phyloP scores from a whole-genome alignment of 2,888 invertebrate species.

The Drosophila acutilabella region DNA sequence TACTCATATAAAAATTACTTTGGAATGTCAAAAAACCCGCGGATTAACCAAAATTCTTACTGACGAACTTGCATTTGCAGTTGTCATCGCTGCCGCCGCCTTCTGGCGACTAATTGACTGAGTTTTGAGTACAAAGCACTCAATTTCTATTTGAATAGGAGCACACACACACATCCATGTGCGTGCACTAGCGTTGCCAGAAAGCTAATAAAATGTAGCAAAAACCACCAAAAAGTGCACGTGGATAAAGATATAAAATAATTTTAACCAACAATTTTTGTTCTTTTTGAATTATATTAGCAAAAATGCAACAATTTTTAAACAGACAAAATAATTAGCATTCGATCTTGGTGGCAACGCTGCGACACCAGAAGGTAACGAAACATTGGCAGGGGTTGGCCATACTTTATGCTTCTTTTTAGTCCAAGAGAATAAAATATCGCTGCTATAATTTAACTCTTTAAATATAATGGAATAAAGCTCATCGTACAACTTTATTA shows the following conservation, averaged over 20 bases:
- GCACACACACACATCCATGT: slow-evolving; percentile 41
- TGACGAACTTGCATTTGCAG: slow-evolving; percentile 30
- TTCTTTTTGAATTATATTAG: slow-evolving; percentile 1
- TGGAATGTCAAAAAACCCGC: slow-evolving; percentile 39
- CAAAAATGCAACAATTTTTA: not conserved
- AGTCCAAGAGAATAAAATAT: slow-evolving; percentile 19
- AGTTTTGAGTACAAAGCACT: slow-evolving; percentile 67
- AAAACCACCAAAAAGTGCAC: slow-evolving; percentile 24
- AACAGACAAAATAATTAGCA: slow-evolving; percentile 4
- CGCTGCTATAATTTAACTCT: slow-evolving; percentile 10
- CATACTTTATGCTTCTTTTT: slow-evolving; percentile 22
- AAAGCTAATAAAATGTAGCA: slow-evolving; percentile 30
- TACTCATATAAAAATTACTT: slow-evolving; percentile 12
- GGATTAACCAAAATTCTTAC: slow-evolving; percentile 27
- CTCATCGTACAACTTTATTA: not conserved
- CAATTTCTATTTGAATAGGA: slow-evolving; percentile 74
- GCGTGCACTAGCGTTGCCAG: slow-evolving; percentile 55
- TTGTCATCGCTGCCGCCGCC: slow-evolving; percentile 55
- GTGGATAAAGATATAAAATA: slow-evolving; percentile 30
- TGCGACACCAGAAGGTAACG: slow-evolving; percentile 38
- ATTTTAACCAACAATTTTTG: not conserved
- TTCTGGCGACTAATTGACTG: slow-evolving; percentile 63
- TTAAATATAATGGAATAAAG: slow-evolving; percentile 5
- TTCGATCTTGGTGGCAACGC: slow-evolving; percentile 49
- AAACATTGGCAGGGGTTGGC: slow-evolving; percentile 14